Evolutionary conservation across 2,113 vertebrate genomes (phyloP).

Genomic region (Sorex fumeus): DNA sequence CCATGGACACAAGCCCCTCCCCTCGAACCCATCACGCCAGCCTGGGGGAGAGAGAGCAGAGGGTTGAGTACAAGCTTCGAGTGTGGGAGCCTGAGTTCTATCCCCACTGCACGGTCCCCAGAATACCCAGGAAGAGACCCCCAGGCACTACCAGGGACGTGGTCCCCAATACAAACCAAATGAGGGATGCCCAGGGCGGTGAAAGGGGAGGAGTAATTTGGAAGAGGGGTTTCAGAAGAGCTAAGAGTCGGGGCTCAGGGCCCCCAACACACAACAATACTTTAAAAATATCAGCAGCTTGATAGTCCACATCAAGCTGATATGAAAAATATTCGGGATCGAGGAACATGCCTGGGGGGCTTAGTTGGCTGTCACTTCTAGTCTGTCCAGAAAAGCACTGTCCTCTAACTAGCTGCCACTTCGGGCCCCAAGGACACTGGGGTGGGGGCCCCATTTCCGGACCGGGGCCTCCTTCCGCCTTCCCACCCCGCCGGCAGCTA

Average conservation of each 20-base stretch:
- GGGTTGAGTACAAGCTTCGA: no score
- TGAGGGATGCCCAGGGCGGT: background rate
- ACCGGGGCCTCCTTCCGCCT: background rate
- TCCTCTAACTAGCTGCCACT: background rate
- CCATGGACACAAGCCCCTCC: no score
- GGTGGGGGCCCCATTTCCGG: fast-evolving
- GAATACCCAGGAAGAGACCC: no score
- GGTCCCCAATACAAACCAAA: background rate
- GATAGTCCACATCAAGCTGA: no score
- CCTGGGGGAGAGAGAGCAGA: no score
- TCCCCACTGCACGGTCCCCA: no score
- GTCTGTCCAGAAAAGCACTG: background rate
- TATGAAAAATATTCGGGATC: background rate
- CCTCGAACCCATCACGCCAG: no score
- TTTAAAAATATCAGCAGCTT: background rate
- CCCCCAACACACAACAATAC: background rate
- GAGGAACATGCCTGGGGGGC: background rate
- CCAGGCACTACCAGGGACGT: no score
- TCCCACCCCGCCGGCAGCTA: background rate
- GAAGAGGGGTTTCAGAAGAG: background rate
- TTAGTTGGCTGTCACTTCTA: background rate
- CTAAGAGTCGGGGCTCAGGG: background rate
- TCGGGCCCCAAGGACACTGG: background rate
- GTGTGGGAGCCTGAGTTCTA: no score
- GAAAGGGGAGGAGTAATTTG: background rate